Evolutionary conservation across 2,888 invertebrate genomes (phyloP), one percentile per base, ranked within the genome.

Genomic region (Callimorpha dominula): DNA sequence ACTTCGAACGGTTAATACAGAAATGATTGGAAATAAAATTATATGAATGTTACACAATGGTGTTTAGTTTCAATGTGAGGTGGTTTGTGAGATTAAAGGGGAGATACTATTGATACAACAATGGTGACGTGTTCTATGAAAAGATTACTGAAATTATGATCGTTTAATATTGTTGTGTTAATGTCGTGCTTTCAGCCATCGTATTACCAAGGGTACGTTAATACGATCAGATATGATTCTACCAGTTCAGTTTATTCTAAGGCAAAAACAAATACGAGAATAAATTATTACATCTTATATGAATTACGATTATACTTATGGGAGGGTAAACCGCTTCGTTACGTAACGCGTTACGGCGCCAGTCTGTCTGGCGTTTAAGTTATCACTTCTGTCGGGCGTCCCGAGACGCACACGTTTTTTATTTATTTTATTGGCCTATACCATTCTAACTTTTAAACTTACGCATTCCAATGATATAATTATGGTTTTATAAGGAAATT

Each of bases 21-120:
- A 52, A 40, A 68, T 65, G 85, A 83, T 85, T 82, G 78, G 81
- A 77, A 81, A 82, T 84, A 82, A 86, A 83, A 84, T 81, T 80
- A 67, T 75, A 81, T 84, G 85, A 86, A 81, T 79, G 80, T 85
- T 83, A 85, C 79, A 87, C 86, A 88, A 87, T 87, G 84, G 88
- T 78, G 76, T 84, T 81, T 76, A 76, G 80, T 77, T 78, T 72
- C 76, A 70, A 68, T 79, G 84, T 83, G 86, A 85, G 85, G 85
- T 80, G 79, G 80, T 80, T 82, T 82, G 78, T 78, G 78, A 82
- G 87, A 88, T 87, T 78, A 81, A 57, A 67, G 74, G 71, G 74
- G 70, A 74, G 74, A 74, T 74, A 75, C 57, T 31, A 68, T 68
- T 43, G 68, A 65, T 63, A 70, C 12, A 67, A 65, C 65, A 65